A percentile compares a stretch with the other conserved stretches of the same genome.
These are phyloP conservation scores for Urosaurus nigricauda DNA, from an alignment of 2,797 vertebrate genomes.

Conservation along the genomic window DNA sequence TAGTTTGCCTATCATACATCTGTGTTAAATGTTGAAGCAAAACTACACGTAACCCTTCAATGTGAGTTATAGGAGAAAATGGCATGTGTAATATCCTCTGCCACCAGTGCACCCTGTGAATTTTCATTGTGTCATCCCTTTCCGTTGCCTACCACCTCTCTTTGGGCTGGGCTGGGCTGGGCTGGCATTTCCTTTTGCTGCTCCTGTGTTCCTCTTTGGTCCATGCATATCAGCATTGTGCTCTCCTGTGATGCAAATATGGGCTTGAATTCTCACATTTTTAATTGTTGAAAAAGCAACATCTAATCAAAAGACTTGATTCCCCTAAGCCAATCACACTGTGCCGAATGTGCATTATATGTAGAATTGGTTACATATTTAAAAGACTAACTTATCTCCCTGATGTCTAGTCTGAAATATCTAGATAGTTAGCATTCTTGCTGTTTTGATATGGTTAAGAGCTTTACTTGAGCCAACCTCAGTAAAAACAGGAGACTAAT, in stretches of 20 bases:
- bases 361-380: conserved; percentile 17
- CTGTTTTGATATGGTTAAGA: conserved; percentile 60
- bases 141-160: not conserved
- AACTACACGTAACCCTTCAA: not conserved
- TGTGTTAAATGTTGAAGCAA: not conserved
- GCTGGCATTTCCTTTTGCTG: not conserved
- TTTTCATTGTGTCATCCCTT: not conserved
- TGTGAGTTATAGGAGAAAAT: not conserved
- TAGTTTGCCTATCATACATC: not conserved
- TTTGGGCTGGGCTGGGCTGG: not conserved
- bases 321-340: not conserved
- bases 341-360: not conserved
- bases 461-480: conserved; percentile 67
- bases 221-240: not conserved
- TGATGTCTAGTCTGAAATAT: conserved; percentile 47
- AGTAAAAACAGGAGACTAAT: conserved; percentile 65
- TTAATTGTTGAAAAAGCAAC: conserved; percentile 16
- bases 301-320: conserved; percentile 8
- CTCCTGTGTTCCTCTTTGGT: not conserved
- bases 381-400: conserved; percentile 50
- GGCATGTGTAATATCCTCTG: not conserved
- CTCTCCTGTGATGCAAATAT: not conserved
- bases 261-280: not conserved
- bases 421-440: conserved; percentile 56
- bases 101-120: not conserved